These are phyloP conservation scores for Acrocephalus kingi DNA, from an alignment of 2,113 vertebrate genomes.

Conservation along the genomic window DNA sequence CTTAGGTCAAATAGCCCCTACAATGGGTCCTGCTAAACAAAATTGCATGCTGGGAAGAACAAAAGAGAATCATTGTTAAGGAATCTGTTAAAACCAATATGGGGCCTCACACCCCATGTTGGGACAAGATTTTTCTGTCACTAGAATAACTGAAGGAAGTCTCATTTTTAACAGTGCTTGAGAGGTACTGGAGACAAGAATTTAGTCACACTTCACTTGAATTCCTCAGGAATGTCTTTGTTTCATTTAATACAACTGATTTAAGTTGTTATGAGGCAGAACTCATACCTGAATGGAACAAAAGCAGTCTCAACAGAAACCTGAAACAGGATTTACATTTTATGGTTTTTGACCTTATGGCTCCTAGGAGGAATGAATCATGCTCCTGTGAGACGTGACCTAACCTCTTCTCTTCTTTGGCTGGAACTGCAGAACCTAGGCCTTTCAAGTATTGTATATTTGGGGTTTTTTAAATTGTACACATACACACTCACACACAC, in stretches of 20 bases:
- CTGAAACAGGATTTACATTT: constrained; percentile 46
- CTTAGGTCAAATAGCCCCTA: background rate
- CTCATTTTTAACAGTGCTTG: constrained; percentile 72
- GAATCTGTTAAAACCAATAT: constrained; percentile 43
- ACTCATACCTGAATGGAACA: constrained; percentile 47
- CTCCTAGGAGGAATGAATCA: constrained; percentile 51
- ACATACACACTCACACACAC: background rate
- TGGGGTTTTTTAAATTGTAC: background rate
- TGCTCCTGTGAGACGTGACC: background rate
- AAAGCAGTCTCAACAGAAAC: constrained; percentile 65
- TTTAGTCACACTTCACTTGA: constrained; percentile 73
- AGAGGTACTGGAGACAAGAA: constrained; percentile 63
- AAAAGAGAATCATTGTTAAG: constrained; percentile 57
- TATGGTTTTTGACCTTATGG: constrained; percentile 31
- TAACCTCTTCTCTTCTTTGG: background rate
- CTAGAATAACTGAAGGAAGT: constrained; percentile 19
- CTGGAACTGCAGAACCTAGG: background rate
- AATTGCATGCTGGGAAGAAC: constrained; percentile 53
- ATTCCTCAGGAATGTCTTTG: constrained; percentile 69
- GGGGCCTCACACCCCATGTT: constrained; percentile 49
- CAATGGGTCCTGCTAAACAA: background rate
- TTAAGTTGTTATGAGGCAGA: constrained; percentile 32
- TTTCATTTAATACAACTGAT: constrained; percentile 67
- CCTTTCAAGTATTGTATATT: background rate
- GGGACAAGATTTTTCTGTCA: constrained; percentile 44